Percentiles rank a stretch among this genome's conserved stretches.
Evolutionary conservation across 2,113 vertebrate species (phyloP).

Genomic region (Chelonoidis abingdonii): DNA sequence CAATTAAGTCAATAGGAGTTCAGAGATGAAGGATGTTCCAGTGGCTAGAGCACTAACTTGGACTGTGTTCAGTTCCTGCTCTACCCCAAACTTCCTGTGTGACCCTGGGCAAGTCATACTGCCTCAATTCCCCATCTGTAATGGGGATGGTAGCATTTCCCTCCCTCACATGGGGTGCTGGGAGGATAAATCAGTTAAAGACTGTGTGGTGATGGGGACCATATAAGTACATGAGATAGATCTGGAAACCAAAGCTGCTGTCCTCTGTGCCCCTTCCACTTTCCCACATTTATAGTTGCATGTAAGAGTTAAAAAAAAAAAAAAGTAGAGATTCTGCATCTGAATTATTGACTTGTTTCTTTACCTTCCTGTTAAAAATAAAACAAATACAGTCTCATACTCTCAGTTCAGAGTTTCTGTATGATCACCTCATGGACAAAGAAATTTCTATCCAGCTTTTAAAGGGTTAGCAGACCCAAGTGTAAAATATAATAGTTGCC

Average conservation of each 20-base stretch:
- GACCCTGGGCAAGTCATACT: background rate
- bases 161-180: background rate
- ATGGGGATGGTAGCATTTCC: background rate
- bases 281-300: background rate
- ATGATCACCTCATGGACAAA: background rate
- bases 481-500: conserved; percentile 11
- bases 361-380: background rate
- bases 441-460: background rate
- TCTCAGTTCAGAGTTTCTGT: background rate
- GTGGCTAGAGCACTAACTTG: background rate
- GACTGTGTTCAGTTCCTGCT: background rate
- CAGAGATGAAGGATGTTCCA: background rate
- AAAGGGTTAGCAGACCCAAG: conserved; percentile 32
- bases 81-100: background rate
- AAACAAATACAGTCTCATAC: background rate
- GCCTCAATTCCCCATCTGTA: background rate
- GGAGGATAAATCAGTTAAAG: background rate
- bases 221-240: background rate
- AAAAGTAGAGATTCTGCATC: background rate
- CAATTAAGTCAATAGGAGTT: background rate
- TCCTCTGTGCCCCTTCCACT: background rate
- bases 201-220: background rate
- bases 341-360: background rate
- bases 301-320: background rate
- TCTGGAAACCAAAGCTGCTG: background rate